A percentile compares a stretch with the other conserved stretches of the same genome.
These are phyloP conservation scores for Troides helena DNA, from an alignment of 2,888 invertebrate genomes.

Conservation along the genomic window DNA sequence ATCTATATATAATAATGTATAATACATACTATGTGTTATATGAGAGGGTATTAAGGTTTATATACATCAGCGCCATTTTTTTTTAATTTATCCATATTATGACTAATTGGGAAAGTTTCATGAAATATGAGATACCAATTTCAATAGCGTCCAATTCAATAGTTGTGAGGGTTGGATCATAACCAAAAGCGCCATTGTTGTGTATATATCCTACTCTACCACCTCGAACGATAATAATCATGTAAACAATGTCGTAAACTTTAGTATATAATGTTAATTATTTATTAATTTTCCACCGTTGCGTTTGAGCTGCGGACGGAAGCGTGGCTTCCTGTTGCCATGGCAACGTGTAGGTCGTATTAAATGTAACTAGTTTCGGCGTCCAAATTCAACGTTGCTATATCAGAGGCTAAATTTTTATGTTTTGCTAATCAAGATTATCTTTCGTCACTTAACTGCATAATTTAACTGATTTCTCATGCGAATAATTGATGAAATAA, in stretches of 20 bases:
- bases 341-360: too few relatives aligned
- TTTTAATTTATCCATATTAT: too few relatives aligned
- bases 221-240: not conserved
- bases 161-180: not conserved
- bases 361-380: not conserved
- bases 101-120: too few relatives aligned
- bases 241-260: not conserved
- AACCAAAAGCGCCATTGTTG: not conserved
- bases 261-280: not conserved
- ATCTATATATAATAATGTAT: not conserved
- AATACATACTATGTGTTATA: too few relatives aligned
- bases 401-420: conserved; percentile 24
- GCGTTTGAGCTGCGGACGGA: not conserved
- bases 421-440: conserved; percentile 9
- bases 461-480: too few relatives aligned
- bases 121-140: too few relatives aligned
- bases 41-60: too few relatives aligned
- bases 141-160: too few relatives aligned
- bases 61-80: too few relatives aligned
- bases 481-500: too few relatives aligned
- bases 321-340: conserved; percentile 1
- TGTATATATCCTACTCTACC: not conserved
- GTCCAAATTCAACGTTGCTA: conserved; percentile 19
- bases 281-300: not conserved
- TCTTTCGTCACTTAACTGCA: not conserved